These are phyloP conservation scores for Miichthys miiuy DNA, from an alignment of 2,797 vertebrate genomes.

Conservation along the genomic window DNA sequence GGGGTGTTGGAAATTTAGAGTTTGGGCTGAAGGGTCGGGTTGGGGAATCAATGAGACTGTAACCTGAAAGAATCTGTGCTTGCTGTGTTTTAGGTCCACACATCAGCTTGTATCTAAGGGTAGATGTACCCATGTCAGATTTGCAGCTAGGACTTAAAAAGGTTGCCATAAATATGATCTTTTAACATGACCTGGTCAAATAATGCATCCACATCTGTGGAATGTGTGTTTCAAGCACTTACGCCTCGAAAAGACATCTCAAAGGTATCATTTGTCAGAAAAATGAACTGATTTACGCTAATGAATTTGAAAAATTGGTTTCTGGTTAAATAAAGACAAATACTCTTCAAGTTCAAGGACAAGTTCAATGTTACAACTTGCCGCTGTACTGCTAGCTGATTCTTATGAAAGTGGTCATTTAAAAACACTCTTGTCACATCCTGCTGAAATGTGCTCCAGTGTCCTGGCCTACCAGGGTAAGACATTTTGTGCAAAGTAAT, in stretches of 20 bases:
- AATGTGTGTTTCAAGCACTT: constrained; percentile 7
- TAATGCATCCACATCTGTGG: neutral
- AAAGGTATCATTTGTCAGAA: neutral
- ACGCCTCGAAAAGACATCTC: neutral
- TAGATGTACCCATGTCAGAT: neutral
- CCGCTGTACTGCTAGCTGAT: neutral
- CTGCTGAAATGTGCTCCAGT: neutral
- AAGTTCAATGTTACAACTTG: neutral
- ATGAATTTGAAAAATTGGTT: neutral
- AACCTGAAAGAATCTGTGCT: neutral
- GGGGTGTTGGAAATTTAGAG: neutral
- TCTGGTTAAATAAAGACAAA: neutral
- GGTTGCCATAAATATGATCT: neutral
- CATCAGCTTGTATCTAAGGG: neutral
- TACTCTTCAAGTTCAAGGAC: neutral
- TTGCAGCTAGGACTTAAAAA: neutral
- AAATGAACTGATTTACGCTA: neutral
- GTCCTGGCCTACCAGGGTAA: neutral
- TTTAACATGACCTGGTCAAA: constrained; percentile 2
- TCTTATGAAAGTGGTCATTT: neutral
- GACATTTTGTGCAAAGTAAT: neutral
- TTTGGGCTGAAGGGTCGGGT: neutral
- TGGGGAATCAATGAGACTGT: too few species aligned
- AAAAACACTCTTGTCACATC: neutral
- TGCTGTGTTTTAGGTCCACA: neutral